These are phyloP conservation scores for Tor tambroides DNA, from an alignment of 2,113 vertebrate genomes.

Conservation along the genomic window DNA sequence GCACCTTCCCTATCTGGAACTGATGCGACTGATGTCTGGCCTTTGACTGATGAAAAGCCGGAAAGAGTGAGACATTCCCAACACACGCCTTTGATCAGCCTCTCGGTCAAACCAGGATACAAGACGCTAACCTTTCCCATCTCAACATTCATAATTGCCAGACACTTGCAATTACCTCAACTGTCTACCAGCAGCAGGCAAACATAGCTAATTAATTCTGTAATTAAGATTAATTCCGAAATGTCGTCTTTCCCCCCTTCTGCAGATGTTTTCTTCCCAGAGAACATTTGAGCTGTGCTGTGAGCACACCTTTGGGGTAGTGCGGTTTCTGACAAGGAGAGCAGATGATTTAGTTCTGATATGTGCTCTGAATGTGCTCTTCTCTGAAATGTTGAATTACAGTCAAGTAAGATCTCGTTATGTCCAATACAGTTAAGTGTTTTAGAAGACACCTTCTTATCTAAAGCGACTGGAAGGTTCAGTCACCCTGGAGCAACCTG, in stretches of 20 bases:
- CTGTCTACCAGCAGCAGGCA: constrained; percentile 48
- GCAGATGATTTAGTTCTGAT: neutral
- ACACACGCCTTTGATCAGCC: constrained; percentile 49
- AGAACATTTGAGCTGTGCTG: constrained; percentile 34
- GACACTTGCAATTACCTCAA: constrained; percentile 59
- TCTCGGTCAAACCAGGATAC: constrained; percentile 50
- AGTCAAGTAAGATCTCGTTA: neutral
- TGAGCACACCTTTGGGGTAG: constrained; percentile 18
- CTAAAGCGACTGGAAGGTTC: neutral
- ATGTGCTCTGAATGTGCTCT: neutral
- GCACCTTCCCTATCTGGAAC: constrained; percentile 51
- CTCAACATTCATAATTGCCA: constrained; percentile 49
- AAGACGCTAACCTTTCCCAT: constrained; percentile 44
- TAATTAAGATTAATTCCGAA: constrained; percentile 69
- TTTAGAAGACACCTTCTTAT: neutral
- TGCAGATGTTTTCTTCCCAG: constrained; percentile 58
- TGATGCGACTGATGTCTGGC: constrained; percentile 44
- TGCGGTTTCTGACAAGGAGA: neutral
- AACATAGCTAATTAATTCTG: constrained; percentile 68
- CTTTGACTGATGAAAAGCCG: constrained; percentile 36
- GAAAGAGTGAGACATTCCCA: constrained; percentile 34
- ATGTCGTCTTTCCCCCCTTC: constrained; percentile 60
- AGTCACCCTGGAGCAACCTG: neutral
- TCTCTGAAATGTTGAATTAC: neutral
- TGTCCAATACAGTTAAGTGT: neutral